Percentiles rank a stretch among this genome's conserved stretches.
phyloP scores from a whole-genome alignment of 2,797 vertebrate genomes.

The Pachyuromys duprasi region DNA sequence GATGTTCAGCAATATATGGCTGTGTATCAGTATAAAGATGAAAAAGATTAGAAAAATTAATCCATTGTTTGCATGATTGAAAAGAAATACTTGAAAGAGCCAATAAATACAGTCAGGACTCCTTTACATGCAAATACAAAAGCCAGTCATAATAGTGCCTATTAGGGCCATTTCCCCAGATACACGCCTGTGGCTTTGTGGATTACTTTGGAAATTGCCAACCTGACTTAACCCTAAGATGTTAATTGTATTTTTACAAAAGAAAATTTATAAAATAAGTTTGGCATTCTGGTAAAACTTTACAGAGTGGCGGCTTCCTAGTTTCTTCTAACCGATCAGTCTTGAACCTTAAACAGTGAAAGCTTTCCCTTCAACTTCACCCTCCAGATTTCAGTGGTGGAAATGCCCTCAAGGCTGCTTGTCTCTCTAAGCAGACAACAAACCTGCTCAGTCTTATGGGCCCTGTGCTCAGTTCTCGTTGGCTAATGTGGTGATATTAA shows the following conservation, averaged over 20 bases:
- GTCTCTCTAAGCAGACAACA: neutral
- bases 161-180: neutral
- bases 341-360: neutral
- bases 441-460: neutral
- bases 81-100: neutral
- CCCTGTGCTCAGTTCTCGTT: neutral
- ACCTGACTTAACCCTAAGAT: slow-evolving; percentile 8
- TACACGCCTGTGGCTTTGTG: neutral
- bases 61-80: neutral
- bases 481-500: neutral
- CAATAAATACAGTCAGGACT: neutral
- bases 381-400: neutral
- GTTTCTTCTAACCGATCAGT: neutral
- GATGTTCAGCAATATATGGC: neutral
- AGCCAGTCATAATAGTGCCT: neutral
- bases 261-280: neutral
- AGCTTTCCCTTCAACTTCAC: neutral
- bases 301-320: neutral
- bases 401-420: neutral
- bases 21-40: neutral
- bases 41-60: slow-evolving; percentile 15
- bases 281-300: neutral
- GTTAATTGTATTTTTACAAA: neutral
- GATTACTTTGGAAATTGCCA: slow-evolving; percentile 13
- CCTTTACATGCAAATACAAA: neutral